These are phyloP conservation scores for Netelia virgata DNA, from an alignment of 2,888 invertebrate genomes.

Conservation along the genomic window DNA sequence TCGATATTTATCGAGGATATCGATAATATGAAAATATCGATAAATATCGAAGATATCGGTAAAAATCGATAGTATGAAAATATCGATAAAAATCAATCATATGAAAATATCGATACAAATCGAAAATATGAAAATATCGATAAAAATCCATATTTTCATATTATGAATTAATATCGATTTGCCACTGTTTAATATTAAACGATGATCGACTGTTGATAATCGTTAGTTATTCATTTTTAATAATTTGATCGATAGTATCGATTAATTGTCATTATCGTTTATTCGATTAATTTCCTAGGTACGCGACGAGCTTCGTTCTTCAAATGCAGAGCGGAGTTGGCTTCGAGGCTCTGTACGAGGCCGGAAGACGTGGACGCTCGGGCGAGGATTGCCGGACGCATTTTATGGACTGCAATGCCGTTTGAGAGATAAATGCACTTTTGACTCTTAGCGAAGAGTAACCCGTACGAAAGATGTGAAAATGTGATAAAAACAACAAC, in stretches of 20 bases:
- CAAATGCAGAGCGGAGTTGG: slow-evolving; percentile 90
- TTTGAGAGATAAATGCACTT: slow-evolving; percentile 86
- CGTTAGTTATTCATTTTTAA: no score
- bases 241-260: neutral
- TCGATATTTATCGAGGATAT: no score
- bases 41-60: no score
- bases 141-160: no score
- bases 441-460: slow-evolving; percentile 20
- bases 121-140: no score
- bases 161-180: no score
- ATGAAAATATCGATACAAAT: no score
- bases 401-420: slow-evolving; percentile 95
- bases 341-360: slow-evolving; percentile 93
- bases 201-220: no score
- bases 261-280: neutral
- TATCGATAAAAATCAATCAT: no score
- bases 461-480: slow-evolving; percentile 33
- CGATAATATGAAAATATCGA: no score
- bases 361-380: slow-evolving; percentile 93
- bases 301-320: slow-evolving; percentile 94
- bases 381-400: slow-evolving; percentile 94
- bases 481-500: slow-evolving; percentile 44
- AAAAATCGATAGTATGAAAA: no score
- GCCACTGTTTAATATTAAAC: no score
- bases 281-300: slow-evolving; percentile 86